A percentile compares a stretch with the other conserved stretches of the same genome.
Conservation (phyloP, 2,113 vertebrate species). For the Stegastes partitus region DNA sequence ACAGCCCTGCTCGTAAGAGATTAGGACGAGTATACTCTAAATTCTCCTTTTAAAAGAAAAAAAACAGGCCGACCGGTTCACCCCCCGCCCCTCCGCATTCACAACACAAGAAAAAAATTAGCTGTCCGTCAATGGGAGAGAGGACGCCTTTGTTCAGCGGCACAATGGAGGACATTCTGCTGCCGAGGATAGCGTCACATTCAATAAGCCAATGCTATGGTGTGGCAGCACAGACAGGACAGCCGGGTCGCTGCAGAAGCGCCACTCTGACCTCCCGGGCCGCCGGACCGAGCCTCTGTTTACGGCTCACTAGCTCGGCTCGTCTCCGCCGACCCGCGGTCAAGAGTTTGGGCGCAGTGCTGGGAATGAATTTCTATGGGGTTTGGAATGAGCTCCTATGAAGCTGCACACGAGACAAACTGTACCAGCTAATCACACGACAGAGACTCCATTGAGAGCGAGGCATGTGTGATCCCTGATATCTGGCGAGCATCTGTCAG, state of each 20-base stretch:
- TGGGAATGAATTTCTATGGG: constrained; percentile 33
- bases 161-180: constrained; percentile 85
- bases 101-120: constrained; percentile 60
- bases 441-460: constrained; percentile 37
- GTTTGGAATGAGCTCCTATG: constrained; percentile 19
- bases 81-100: constrained; percentile 54
- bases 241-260: constrained; percentile 60
- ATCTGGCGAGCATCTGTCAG: constrained; percentile 60
- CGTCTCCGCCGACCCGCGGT: constrained; percentile 62
- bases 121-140: constrained; percentile 73
- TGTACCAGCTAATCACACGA: constrained; percentile 24
- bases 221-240: constrained; percentile 61
- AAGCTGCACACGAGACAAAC: constrained; percentile 43
- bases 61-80: constrained; percentile 21
- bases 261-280: constrained; percentile 62
- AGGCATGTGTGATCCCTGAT: constrained; percentile 47
- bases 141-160: constrained; percentile 79
- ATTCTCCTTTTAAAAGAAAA: constrained; percentile 40
- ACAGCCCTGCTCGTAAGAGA: constrained; percentile 36
- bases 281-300: constrained; percentile 56
- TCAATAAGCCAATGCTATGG: constrained; percentile 67
- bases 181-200: constrained; percentile 76
- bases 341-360: constrained; percentile 41
- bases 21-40: constrained; percentile 40
- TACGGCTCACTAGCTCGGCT: constrained; percentile 55